Evolutionary conservation across 2,888 invertebrate species (phyloP).

Genomic region (Ariolimax columbianus): DNA sequence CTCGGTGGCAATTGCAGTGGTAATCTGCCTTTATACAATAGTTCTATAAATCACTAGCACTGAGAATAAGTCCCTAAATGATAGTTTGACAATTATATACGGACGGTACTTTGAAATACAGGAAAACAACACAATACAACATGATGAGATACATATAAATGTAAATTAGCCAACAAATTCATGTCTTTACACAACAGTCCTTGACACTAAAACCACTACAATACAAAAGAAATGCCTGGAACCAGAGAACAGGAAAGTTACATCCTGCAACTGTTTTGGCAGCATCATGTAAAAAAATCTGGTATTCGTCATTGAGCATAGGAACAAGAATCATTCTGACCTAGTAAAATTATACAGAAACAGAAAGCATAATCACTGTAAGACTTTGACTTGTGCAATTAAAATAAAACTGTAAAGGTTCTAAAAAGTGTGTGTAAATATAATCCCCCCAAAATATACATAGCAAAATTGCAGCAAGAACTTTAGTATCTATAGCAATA

Average conservation of each 20-base stretch:
- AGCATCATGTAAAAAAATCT: neutral
- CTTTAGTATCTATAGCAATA: neutral
- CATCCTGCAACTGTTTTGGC: neutral
- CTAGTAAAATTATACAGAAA: neutral
- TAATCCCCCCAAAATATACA: neutral
- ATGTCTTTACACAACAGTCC: neutral
- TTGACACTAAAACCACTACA: neutral
- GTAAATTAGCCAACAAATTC: too few species aligned
- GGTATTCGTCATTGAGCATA: neutral
- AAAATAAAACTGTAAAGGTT: conserved; percentile 10
- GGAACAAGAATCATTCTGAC: neutral
- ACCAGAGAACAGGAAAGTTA: neutral
- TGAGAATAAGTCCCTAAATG: too few species aligned
- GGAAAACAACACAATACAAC: too few species aligned
- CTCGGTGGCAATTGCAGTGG: too few species aligned
- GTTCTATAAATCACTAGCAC: too few species aligned
- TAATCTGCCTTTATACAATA: too few species aligned
- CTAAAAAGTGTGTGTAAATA: conserved; percentile 17
- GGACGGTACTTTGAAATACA: too few species aligned
- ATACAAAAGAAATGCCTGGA: neutral
- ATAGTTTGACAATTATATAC: too few species aligned
- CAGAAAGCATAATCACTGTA: neutral
- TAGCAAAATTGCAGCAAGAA: neutral
- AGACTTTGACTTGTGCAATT: conserved; percentile 24
- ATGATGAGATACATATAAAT: too few species aligned